Conservation (phyloP, 2,113 vertebrate genomes). For the Tragulus kanchil region DNA sequence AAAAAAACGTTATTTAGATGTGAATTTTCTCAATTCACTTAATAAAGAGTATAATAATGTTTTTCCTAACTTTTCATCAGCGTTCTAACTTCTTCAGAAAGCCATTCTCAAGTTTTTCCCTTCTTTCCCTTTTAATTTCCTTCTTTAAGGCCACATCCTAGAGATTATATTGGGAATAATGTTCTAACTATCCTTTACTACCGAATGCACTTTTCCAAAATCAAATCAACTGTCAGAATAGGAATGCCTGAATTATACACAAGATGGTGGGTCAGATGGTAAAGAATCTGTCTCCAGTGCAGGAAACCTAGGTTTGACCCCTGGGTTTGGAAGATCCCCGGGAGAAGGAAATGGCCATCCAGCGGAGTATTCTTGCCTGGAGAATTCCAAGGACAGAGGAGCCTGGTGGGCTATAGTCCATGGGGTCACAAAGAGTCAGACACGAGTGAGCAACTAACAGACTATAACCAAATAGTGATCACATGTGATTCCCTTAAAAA, state of each 20-base stretch:
- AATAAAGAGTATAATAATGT: background rate
- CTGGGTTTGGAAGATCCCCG: background rate
- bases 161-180: background rate
- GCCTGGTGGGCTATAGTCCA: background rate
- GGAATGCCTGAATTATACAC: background rate
- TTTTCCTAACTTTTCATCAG: background rate
- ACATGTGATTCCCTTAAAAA: background rate
- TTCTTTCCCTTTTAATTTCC: background rate
- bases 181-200: background rate
- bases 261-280: background rate
- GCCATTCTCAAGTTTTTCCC: background rate
- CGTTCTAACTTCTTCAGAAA: background rate
- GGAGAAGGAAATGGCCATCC: background rate
- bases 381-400: background rate
- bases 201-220: background rate
- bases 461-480: background rate
- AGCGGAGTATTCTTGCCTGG: background rate
- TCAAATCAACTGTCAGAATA: background rate
- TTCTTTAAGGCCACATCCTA: background rate
- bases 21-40: background rate
- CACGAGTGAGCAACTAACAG: background rate
- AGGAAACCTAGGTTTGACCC: background rate
- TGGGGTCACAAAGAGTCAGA: accelerated
- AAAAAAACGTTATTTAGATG: background rate
- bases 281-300: background rate